Percentiles rank a stretch among this genome's conserved stretches.
Evolutionary conservation across 2,113 vertebrate genomes (phyloP).

Genomic region (Cinclus cinclus): DNA sequence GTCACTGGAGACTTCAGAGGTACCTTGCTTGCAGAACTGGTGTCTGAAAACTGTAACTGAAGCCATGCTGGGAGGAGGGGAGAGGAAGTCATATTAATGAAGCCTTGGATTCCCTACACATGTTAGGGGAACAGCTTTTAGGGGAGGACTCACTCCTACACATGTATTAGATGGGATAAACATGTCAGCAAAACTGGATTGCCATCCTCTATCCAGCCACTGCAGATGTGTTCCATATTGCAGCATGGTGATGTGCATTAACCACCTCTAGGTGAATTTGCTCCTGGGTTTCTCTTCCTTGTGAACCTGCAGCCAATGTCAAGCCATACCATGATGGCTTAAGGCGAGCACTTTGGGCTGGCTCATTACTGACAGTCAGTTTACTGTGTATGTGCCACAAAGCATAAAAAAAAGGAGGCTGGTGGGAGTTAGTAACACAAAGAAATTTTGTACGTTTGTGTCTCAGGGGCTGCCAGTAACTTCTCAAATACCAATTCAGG

Average conservation of each 20-base stretch:
- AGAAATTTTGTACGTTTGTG: not conserved
- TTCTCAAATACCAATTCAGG: not conserved
- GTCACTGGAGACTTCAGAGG: conserved; percentile 93
- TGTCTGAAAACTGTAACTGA: not conserved
- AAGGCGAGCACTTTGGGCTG: not conserved
- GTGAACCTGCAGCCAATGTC: not conserved
- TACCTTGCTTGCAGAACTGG: conserved; percentile 46
- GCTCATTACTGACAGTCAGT: not conserved
- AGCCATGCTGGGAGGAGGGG: not conserved
- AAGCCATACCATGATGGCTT: not conserved
- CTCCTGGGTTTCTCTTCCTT: not conserved
- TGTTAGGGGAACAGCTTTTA: not conserved
- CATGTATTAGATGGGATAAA: not conserved
- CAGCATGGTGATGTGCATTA: fast-evolving
- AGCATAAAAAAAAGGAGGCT: not conserved
- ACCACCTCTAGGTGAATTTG: not conserved
- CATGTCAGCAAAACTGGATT: not conserved
- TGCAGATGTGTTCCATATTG: not conserved
- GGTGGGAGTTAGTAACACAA: not conserved
- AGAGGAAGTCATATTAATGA: not conserved
- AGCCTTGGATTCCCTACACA: not conserved
- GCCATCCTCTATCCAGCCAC: not conserved
- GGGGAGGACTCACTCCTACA: not conserved
- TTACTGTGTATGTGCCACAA: fast-evolving
- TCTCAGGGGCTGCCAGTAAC: not conserved